Conservation (phyloP, 2,797 vertebrate genomes). For the Danio jaintianensis region DNA sequence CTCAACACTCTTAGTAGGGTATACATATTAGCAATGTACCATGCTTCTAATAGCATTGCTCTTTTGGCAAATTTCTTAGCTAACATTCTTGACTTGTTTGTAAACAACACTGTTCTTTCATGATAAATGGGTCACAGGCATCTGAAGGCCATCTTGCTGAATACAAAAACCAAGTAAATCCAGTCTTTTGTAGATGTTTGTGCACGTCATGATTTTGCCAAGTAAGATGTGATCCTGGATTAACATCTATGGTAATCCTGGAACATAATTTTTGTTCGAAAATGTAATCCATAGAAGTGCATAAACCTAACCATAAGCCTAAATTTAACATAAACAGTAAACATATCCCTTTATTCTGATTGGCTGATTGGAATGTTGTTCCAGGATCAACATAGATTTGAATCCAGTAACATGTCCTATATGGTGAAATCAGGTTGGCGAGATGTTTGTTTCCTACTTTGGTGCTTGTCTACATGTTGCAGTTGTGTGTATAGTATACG, state of each 20-base stretch:
- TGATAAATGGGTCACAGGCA: neutral
- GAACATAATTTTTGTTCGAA: no score
- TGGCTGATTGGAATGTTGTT: no score
- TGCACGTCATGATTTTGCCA: no score
- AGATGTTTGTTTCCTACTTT: slow-evolving; percentile 41
- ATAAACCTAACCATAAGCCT: no score
- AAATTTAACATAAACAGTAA: no score
- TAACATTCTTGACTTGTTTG: neutral
- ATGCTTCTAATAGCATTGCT: neutral
- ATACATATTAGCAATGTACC: neutral
- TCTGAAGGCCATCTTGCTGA: neutral
- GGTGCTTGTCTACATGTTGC: slow-evolving; percentile 39
- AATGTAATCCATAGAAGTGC: no score
- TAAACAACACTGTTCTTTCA: neutral
- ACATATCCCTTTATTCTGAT: no score
- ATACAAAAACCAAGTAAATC: slow-evolving; percentile 16
- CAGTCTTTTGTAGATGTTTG: neutral
- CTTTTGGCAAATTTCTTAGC: neutral
- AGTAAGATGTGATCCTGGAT: no score
- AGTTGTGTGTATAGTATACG: neutral
- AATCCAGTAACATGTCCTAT: no score
- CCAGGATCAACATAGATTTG: no score
- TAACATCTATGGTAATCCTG: no score
- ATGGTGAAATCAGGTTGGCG: no score
- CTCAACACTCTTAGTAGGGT: neutral